Conservation (phyloP, 2,797 vertebrate species). For the Lophotriccus pileatus region DNA sequence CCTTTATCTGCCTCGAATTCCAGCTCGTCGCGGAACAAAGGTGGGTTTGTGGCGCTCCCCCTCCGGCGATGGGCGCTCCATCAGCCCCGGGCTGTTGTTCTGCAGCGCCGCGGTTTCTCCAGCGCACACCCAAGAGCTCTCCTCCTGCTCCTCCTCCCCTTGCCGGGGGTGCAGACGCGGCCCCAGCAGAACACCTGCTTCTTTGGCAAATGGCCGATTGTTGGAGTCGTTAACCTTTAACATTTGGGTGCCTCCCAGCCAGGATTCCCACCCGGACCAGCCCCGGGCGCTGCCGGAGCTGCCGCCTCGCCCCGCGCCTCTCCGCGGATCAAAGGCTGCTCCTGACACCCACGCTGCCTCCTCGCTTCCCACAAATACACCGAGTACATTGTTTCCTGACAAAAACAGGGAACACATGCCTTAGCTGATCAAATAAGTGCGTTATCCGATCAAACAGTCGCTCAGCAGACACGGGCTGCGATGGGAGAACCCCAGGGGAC, state of each 20-base stretch:
- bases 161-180: neutral
- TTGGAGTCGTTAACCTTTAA: fast-evolving
- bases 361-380: neutral
- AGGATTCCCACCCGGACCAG: fast-evolving
- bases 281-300: neutral
- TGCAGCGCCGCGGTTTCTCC: neutral
- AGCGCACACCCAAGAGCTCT: fast-evolving
- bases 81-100: neutral
- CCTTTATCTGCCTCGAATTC: no score
- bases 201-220: neutral
- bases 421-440: neutral
- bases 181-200: neutral
- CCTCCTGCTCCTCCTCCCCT: neutral
- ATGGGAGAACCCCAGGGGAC: fast-evolving
- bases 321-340: neutral
- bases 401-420: fast-evolving
- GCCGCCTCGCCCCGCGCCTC: neutral
- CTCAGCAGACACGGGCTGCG: neutral
- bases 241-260: fast-evolving
- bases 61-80: no score
- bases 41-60: fast-evolving
- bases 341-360: neutral
- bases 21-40: fast-evolving
- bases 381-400: neutral
- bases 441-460: neutral